Base-by-base conservation (phyloP, 2,797 vertebrate species). In the Gallirallus australis region DNA sequence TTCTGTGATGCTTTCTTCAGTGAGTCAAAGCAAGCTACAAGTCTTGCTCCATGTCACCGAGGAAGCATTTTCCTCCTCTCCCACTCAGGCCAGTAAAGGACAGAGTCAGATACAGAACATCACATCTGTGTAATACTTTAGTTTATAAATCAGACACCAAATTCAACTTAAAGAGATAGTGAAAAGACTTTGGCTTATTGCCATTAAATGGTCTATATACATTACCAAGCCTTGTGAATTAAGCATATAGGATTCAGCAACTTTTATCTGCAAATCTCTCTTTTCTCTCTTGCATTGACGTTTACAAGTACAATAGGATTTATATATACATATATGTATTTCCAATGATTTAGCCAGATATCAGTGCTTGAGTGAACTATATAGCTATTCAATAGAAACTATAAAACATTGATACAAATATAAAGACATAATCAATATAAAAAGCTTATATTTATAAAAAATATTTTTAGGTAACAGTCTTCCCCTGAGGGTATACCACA, bases 301-400 rank as follows among this genome's bases (percentile, higher is more conserved):
- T 97, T 96, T 90, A 94, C 93, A 96, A 96, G 86, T 95, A 97
- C 73, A 91, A 65, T 89, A 97, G 54, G 90, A 88, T 89, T 94
- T 95, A 59, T 96, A 94, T 79, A 93, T 86, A 95, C 80, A 90
- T 79, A 86, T 87, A 93, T 24, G 77, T 82, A 89, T 95, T 92
- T 93, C 96, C 97, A 97, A 97, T 96, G 94, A 92, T 96, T 97
- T 94, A 96, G 98, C 97, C 98, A 98, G 98, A 98, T 98, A 98
- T 99, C 99, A 99, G 99, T 99, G 99, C 99, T 99, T 98, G 98
- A 99, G 98, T 98, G 98, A 99, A 98, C 97, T 97, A 99, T 98
- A 97, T 97, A 97, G 92, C 97, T 98, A 98, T 99, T 98, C 98
- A 97, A 97, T 98, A 99, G 98, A 98, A 98, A 98, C 95, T 97